Conservation (phyloP, 1,140 invertebrate species). For the Aphelinus certus region DNA sequence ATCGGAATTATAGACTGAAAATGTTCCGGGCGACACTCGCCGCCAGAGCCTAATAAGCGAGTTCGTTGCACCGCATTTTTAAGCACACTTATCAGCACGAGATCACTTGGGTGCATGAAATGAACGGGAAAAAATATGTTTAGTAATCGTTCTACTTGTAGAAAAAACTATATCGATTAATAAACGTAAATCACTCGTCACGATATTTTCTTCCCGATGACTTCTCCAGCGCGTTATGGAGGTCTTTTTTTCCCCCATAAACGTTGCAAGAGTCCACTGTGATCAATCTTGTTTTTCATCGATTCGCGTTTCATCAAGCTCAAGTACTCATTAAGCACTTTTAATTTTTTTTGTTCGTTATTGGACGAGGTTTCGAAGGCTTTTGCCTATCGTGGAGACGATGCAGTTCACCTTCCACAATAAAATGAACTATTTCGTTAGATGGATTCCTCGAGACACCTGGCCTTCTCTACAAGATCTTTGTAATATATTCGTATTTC, state of each 20-base stretch:
- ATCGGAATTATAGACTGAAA: constrained; percentile 20
- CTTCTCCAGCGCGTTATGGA: neutral
- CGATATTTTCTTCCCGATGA: constrained; percentile 22
- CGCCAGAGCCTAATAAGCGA: neutral
- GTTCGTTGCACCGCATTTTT: constrained; percentile 7
- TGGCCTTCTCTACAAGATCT: no score
- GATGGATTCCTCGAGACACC: no score
- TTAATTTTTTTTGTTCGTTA: no score
- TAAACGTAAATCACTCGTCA: neutral
- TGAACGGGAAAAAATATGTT: constrained; percentile 6
- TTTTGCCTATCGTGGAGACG: no score
- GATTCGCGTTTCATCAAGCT: neutral
- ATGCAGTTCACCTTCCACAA: no score
- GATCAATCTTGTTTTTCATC: constrained; percentile 3
- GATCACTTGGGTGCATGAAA: no score
- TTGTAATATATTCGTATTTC: no score
- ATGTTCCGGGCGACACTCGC: constrained; percentile 18
- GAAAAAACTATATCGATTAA: no score
- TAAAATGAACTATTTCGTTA: no score
- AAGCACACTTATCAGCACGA: neutral
- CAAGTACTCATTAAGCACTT: no score
- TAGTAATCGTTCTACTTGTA: no score
- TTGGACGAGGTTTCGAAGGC: no score
- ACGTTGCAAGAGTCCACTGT: neutral
- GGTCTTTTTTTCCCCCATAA: neutral